A percentile compares a stretch with the other conserved stretches of the same genome.
These are phyloP conservation scores for Drosophila prosaltans DNA, from an alignment of 1,140 invertebrate species.

Conservation along the genomic window DNA sequence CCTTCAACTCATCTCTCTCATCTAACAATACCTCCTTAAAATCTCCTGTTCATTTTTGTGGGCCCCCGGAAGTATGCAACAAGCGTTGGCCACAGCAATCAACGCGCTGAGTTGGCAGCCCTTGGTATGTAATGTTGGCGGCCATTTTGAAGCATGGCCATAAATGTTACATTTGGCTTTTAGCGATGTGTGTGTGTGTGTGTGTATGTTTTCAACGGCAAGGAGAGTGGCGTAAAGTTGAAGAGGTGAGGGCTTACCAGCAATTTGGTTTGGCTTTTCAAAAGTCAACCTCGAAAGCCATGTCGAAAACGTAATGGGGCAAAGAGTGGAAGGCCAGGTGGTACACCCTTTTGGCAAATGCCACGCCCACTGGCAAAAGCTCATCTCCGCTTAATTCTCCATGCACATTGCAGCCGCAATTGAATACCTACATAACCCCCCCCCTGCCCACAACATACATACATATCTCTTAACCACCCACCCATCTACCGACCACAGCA, in stretches of 20 bases:
- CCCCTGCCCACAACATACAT: too few species aligned
- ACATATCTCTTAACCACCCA: conserved; percentile 10
- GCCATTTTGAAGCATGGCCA: conserved; percentile 67
- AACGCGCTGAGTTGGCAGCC: conserved; percentile 51
- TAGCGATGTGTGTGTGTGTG: conserved; percentile 34
- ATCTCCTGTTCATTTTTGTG: conserved; percentile 39
- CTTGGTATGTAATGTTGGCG: conserved; percentile 17
- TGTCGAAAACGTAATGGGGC: neutral
- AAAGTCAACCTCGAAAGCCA: conserved; percentile 41
- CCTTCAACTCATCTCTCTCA: conserved; percentile 19
- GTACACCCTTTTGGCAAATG: conserved; percentile 48
- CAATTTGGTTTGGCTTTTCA: conserved; percentile 71
- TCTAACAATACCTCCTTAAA: neutral
- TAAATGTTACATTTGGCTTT: conserved; percentile 76
- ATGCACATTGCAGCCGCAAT: conserved; percentile 49
- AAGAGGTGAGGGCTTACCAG: conserved; percentile 47
- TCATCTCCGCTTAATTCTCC: conserved; percentile 58
- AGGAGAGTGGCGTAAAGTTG: neutral
- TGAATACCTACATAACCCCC: conserved; percentile 35
- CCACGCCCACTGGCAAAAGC: conserved; percentile 36
- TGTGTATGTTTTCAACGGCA: conserved; percentile 5
- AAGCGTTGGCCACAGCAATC: conserved; percentile 70
- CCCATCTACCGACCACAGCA: neutral
- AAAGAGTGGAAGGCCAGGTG: conserved; percentile 4
- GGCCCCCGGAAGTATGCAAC: conserved; percentile 64